phyloP scores from a whole-genome alignment of 2,888 invertebrate genomes.

The Hedya salicella region DNA sequence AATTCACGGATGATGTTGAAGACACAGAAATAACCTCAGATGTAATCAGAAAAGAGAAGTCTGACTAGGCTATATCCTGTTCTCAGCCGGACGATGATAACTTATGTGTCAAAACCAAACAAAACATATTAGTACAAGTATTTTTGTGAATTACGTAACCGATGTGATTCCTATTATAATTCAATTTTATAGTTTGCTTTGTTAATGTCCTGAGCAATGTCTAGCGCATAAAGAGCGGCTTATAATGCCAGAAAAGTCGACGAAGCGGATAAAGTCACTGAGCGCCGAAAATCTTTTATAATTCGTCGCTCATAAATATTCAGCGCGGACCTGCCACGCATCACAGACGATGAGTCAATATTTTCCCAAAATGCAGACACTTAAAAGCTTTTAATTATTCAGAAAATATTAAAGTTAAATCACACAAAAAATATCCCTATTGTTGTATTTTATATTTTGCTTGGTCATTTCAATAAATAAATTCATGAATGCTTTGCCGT shows the following conservation, averaged over 20 bases:
- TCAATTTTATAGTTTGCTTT: too few relatives aligned
- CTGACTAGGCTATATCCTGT: too few relatives aligned
- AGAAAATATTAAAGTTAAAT: too few relatives aligned
- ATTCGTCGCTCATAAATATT: slow-evolving; percentile 35
- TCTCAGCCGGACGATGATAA: too few relatives aligned
- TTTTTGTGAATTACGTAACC: too few relatives aligned
- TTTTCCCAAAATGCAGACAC: slow-evolving; percentile 17
- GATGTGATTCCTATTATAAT: too few relatives aligned
- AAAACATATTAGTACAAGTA: too few relatives aligned
- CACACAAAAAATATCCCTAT: too few relatives aligned
- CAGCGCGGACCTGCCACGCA: slow-evolving; percentile 12
- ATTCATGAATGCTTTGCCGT: slow-evolving; percentile 8
- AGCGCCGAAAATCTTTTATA: slow-evolving; percentile 21
- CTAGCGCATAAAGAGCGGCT: not conserved
- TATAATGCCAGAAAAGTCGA: not conserved
- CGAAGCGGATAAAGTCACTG: not conserved
- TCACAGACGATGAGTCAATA: slow-evolving; percentile 29
- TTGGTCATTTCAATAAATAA: slow-evolving; percentile 2
- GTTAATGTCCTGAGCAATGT: not conserved
- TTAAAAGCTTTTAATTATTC: not conserved
- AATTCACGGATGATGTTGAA: too few relatives aligned
- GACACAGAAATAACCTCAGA: too few relatives aligned
- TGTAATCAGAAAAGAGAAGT: too few relatives aligned
- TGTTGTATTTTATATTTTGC: not conserved
- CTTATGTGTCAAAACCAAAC: too few relatives aligned